These are phyloP conservation scores for Proteles cristata DNA, from an alignment of 2,113 vertebrate genomes.

Conservation along the genomic window DNA sequence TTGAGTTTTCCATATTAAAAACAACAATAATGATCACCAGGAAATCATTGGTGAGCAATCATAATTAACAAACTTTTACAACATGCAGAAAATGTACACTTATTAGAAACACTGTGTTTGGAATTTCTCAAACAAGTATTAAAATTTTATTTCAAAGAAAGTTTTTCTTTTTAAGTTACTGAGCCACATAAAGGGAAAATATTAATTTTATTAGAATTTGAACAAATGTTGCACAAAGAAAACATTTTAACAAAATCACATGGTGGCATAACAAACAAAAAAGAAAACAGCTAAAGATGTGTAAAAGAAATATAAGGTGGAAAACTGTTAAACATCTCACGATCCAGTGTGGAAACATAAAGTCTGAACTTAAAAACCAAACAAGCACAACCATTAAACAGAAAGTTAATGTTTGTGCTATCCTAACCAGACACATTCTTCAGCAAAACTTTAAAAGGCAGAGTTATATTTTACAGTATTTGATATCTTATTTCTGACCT, in stretches of 20 bases:
- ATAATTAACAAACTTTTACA: background rate
- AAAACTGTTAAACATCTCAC: slow-evolving; percentile 57
- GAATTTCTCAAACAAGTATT: slow-evolving; percentile 53
- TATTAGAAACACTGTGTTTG: slow-evolving; percentile 33
- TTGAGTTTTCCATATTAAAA: background rate
- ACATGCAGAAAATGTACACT: slow-evolving; percentile 45
- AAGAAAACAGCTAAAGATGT: slow-evolving; percentile 80
- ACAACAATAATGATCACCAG: slow-evolving; percentile 20
- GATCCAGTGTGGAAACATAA: slow-evolving; percentile 56
- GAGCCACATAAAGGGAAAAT: slow-evolving; percentile 81
- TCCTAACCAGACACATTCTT: slow-evolving; percentile 78
- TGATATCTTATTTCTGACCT: slow-evolving; percentile 79
- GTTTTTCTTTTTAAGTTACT: slow-evolving; percentile 63
- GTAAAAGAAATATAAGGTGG: slow-evolving; percentile 76
- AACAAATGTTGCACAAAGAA: slow-evolving; percentile 86
- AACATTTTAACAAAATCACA: slow-evolving; percentile 84
- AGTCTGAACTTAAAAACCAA: slow-evolving; percentile 48
- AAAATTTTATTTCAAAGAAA: slow-evolving; percentile 58
- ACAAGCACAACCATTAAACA: slow-evolving; percentile 65
- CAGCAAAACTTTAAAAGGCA: slow-evolving; percentile 83
- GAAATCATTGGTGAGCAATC: background rate
- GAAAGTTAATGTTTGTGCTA: slow-evolving; percentile 74
- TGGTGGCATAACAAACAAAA: slow-evolving; percentile 82
- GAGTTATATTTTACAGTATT: slow-evolving; percentile 76
- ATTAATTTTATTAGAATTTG: slow-evolving; percentile 87